phyloP scores from a whole-genome alignment of 2,888 invertebrate species.

The Caenorhabditis sp. region DNA sequence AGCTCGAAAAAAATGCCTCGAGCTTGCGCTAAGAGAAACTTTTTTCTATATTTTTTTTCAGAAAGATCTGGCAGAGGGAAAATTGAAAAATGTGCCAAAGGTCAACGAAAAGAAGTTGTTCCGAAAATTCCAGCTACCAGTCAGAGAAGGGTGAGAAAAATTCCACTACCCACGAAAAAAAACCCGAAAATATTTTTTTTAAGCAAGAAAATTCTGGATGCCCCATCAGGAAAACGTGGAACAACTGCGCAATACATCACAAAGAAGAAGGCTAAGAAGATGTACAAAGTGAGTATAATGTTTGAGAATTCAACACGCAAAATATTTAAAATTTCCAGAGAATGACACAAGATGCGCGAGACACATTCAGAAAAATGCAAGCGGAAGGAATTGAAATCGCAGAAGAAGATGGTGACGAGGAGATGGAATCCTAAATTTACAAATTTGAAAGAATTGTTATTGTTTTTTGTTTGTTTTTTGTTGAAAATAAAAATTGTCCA shows the following conservation, averaged over 20 bases:
- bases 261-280: conserved; percentile 40
- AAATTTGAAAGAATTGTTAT: not conserved
- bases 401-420: conserved; percentile 15
- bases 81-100: conserved; percentile 38
- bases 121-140: conserved; percentile 29
- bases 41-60: conserved; percentile 4
- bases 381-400: conserved; percentile 12
- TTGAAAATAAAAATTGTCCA: not conserved
- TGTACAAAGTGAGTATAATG: conserved; percentile 18
- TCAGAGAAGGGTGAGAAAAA: conserved; percentile 21
- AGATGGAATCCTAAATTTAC: conserved; percentile 15
- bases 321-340: not conserved
- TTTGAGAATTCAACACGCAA: not conserved
- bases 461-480: not conserved
- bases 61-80: conserved; percentile 26
- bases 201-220: conserved; percentile 32
- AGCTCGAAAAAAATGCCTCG: too few relatives aligned
- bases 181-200: not conserved
- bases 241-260: conserved; percentile 34
- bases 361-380: conserved; percentile 26
- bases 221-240: conserved; percentile 32
- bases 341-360: conserved; percentile 42
- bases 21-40: too few relatives aligned
- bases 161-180: not conserved
- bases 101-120: conserved; percentile 40